Conservation (phyloP, 2,888 invertebrate species). For the Apotomis turbidana region DNA sequence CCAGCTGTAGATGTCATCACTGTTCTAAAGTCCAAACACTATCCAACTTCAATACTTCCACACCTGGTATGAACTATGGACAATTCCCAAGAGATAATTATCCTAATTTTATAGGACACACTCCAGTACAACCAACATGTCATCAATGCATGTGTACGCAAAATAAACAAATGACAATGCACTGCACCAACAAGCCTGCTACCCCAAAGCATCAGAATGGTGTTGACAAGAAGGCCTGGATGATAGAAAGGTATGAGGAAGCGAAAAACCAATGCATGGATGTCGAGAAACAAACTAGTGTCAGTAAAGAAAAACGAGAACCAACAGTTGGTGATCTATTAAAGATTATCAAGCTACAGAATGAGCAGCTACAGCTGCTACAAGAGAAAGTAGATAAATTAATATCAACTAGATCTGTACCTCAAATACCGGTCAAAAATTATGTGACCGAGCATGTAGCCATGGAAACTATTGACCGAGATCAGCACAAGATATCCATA, state of each 20-base stretch:
- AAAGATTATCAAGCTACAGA: conserved; percentile 86
- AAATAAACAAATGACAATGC: conserved; percentile 24
- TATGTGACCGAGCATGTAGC: conserved; percentile 63
- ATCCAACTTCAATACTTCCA: conserved; percentile 33
- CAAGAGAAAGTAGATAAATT: conserved; percentile 87
- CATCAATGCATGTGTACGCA: conserved; percentile 25
- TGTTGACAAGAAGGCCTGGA: conserved; percentile 70
- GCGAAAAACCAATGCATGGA: conserved; percentile 59
- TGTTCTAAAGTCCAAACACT: conserved; percentile 52
- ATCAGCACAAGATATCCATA: conserved; percentile 85
- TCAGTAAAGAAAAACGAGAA: conserved; percentile 73
- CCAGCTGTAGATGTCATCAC: conserved; percentile 65
- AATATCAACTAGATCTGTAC: conserved; percentile 56
- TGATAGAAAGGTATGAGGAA: conserved; percentile 68
- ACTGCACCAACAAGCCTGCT: conserved; percentile 19
- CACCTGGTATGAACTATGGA: conserved; percentile 10
- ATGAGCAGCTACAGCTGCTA: conserved; percentile 85
- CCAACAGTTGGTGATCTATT: conserved; percentile 85
- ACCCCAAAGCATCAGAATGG: conserved; percentile 55
- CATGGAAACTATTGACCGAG: conserved; percentile 65
- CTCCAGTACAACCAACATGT: conserved; percentile 7
- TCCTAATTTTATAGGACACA: neutral
- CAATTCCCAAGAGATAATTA: conserved; percentile 3
- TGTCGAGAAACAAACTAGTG: conserved; percentile 62
- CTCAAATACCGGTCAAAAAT: conserved; percentile 55